These are phyloP conservation scores for Procambarus clarkii DNA, from an alignment of 1,140 invertebrate genomes.

Conservation along the genomic window DNA sequence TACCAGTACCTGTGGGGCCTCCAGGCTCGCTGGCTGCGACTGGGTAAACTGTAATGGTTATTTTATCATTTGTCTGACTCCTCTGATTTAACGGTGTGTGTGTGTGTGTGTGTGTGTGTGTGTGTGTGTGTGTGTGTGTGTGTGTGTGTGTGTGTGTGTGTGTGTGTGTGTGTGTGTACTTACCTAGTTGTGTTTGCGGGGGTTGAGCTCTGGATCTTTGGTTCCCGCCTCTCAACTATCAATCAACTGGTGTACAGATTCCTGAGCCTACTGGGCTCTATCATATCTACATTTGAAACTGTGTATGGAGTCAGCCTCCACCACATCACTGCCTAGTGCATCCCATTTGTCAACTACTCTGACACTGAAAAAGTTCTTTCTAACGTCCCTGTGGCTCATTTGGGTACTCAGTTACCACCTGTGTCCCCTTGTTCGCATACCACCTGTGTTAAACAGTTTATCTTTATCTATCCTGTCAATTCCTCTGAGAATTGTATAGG, in stretches of 20 bases:
- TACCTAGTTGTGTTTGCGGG: background rate
- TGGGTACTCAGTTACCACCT: no score
- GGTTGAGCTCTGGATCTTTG: background rate
- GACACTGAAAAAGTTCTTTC: no score
- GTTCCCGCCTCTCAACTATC: background rate
- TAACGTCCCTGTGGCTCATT: no score
- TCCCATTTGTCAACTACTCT: no score
- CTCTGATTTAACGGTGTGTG: background rate
- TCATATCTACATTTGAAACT: no score
- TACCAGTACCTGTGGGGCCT: constrained; percentile 44
- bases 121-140: background rate
- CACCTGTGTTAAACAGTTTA: no score
- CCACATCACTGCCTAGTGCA: no score
- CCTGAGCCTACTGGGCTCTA: no score
- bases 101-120: background rate
- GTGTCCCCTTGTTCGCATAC: no score
- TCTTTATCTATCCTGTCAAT: no score
- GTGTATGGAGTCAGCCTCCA: no score
- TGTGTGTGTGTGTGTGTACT: background rate
- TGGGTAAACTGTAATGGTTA: constrained; percentile 24
- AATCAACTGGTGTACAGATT: background rate
- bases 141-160: background rate
- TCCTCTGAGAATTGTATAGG: no score
- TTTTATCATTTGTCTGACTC: background rate
- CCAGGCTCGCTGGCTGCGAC: constrained; percentile 14